Evolutionary conservation across 1,140 invertebrate species (phyloP).

Genomic region (Harpegnathos saltator): DNA sequence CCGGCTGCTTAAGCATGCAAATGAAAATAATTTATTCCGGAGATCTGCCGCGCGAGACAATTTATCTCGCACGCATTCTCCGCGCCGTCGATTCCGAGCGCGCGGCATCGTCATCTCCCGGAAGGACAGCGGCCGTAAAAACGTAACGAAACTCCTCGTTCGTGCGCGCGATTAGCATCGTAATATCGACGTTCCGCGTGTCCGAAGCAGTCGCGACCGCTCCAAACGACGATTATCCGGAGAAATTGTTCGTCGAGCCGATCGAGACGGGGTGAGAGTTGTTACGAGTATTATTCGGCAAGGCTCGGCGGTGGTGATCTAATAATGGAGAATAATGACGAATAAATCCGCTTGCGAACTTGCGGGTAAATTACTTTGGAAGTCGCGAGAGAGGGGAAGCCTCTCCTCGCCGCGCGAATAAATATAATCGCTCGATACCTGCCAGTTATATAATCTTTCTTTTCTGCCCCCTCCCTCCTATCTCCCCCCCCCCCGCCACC

Average conservation of each 20-base stretch:
- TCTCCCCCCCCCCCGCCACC: too few relatives aligned
- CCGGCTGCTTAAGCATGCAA: slow-evolving; percentile 77
- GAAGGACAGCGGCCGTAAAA: neutral
- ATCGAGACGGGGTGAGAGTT: too few relatives aligned
- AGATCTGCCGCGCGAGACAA: slow-evolving; percentile 65
- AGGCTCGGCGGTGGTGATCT: too few relatives aligned
- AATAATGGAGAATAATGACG: too few relatives aligned
- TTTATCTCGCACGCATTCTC: slow-evolving; percentile 53
- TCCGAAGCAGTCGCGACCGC: neutral
- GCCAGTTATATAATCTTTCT: neutral
- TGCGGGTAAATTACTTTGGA: too few relatives aligned
- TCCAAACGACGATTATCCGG: too few relatives aligned
- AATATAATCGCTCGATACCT: neutral
- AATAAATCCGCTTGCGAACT: too few relatives aligned
- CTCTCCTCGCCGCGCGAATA: neutral
- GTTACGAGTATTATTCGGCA: too few relatives aligned
- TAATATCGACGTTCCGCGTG: slow-evolving; percentile 5
- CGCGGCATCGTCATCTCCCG: neutral
- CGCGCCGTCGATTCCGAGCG: slow-evolving; percentile 25
- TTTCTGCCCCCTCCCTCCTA: too few relatives aligned
- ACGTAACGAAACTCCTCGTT: slow-evolving; percentile 2
- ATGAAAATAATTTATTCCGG: slow-evolving; percentile 78
- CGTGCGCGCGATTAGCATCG: neutral
- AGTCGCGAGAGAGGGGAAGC: too few relatives aligned
- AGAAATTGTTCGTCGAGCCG: neutral